Evolutionary conservation across 2,113 vertebrate genomes (phyloP).

Genomic region (Indicator maculatus): DNA sequence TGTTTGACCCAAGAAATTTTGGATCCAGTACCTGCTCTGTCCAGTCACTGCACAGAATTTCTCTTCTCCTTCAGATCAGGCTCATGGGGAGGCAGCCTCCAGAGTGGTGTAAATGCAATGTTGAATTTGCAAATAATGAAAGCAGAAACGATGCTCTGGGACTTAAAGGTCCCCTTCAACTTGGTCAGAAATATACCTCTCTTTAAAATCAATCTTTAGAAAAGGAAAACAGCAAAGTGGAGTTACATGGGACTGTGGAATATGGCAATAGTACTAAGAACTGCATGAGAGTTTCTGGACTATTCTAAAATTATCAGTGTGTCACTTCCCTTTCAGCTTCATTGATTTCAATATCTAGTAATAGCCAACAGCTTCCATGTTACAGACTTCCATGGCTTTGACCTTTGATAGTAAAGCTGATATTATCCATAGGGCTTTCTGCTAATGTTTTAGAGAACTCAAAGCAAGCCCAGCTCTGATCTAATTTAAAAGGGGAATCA

Average conservation of each 20-base stretch:
- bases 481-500: not conserved
- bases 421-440: not conserved
- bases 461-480: not conserved
- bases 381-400: slow-evolving; percentile 1
- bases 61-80: not conserved
- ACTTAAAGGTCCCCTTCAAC: not conserved
- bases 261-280: not conserved
- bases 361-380: not conserved
- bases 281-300: not conserved
- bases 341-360: not conserved
- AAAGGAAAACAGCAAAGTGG: not conserved
- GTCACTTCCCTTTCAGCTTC: not conserved
- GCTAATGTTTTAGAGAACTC: not conserved
- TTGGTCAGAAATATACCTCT: not conserved
- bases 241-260: not conserved
- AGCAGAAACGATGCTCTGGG: not conserved
- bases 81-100: not conserved
- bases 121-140: not conserved
- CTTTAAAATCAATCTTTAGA: not conserved
- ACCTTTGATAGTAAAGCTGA: not conserved
- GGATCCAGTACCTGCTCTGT: not conserved
- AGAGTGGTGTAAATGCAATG: not conserved
- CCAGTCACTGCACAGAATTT: not conserved
- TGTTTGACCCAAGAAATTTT: not conserved
- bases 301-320: not conserved